Conservation (phyloP, 2,113 vertebrate species). For the Muscicapa adusta region DNA sequence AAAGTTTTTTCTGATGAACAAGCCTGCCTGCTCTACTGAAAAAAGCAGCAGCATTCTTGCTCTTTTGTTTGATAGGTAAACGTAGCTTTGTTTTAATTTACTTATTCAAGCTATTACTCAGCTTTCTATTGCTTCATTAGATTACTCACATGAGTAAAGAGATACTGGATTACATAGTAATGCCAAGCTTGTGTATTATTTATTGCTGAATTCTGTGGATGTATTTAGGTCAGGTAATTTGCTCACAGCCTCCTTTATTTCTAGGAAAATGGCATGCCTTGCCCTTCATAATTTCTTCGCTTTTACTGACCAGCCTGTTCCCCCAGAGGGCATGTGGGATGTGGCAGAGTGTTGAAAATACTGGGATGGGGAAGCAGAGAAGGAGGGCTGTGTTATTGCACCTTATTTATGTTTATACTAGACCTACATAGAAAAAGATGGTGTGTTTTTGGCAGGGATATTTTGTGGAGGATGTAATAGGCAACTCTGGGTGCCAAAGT, state of each 20-base stretch:
- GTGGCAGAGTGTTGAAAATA: slow-evolving; percentile 50
- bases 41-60: neutral
- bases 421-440: neutral
- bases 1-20: neutral
- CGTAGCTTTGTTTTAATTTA: slow-evolving; percentile 23
- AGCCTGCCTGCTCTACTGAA: neutral
- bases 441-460: neutral
- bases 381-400: neutral
- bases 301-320: slow-evolving; percentile 62
- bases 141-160: neutral
- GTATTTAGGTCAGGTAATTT: neutral
- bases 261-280: slow-evolving; percentile 43
- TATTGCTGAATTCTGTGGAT: neutral
- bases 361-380: neutral
- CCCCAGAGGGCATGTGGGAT: slow-evolving; percentile 64
- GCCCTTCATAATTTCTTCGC: slow-evolving; percentile 46
- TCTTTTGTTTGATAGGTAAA: neutral
- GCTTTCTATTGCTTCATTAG: neutral
- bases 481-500: neutral
- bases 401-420: neutral
- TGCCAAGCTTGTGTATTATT: neutral
- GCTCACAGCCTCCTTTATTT: slow-evolving; percentile 2
- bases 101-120: neutral
- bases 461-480: neutral
- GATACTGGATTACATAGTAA: neutral